Evolutionary conservation across 2,888 invertebrate genomes (phyloP), one percentile per base, ranked within the genome.

Genomic region (Nemurella pictetii): DNA sequence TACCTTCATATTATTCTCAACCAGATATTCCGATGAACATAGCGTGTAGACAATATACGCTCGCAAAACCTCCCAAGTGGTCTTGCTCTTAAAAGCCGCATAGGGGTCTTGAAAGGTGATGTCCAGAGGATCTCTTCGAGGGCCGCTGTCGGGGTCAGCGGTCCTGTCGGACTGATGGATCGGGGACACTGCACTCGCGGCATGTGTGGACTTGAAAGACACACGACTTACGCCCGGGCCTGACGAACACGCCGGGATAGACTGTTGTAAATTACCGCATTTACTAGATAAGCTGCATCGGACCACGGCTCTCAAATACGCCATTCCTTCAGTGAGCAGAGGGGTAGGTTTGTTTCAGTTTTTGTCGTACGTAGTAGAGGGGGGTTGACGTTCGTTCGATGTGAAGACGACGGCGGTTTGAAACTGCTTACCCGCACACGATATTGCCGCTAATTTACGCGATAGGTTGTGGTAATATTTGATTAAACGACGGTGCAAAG

Each of bases 21-120:
- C 98, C 88, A 99, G 91, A 90, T 94, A 95, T 89, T 95, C 94
- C 89, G 96, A 92, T 85, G 97, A 95, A 91, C 98, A 98, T 90
- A 99, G 92, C 90, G 96, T 94, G 91, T 98, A 98, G 88, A 99
- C 98, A 89, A 98, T 89, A 90, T 97, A 95, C 74, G 97, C 98
- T 87, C 99, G 93, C 83, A 98, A 89, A 88, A 99, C 93, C 91
- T 99, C 98, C 92, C 93, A 94, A 87, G 96, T 98, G 88, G 96
- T 97, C 93, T 99, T 99, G 91, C 98, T 98, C 91, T 97, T 97
- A 92, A 97, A 99, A 30, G 98, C 96, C 88, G 97, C 97, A 88
- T 94, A 92, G 30, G 96, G 95, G 92, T 97, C 96, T 91, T 94
- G 94, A 91, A 99, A 99, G 87, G 93, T 93, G 87, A 96, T 93